These are phyloP conservation scores for Emydocephalus ijimae DNA, from an alignment of 2,113 vertebrate genomes.

Conservation along the genomic window DNA sequence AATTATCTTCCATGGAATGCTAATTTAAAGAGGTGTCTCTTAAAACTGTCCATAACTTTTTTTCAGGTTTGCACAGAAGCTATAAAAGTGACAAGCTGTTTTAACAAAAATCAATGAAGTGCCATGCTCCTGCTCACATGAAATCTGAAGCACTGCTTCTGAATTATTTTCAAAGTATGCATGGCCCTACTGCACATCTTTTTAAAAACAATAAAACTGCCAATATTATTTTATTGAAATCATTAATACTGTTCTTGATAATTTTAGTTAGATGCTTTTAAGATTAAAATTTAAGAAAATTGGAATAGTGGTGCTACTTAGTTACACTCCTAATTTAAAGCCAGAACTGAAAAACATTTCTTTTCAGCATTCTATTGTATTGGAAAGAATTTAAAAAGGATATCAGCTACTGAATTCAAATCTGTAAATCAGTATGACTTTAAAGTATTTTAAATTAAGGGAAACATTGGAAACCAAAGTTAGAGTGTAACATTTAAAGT, in stretches of 20 bases:
- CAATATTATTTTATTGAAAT: not conserved
- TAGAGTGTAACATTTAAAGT: not conserved
- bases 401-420: not conserved
- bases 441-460: conserved; percentile 22
- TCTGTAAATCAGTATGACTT: conserved; percentile 8
- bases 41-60: not conserved
- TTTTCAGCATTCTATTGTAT: not conserved
- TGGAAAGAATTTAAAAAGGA: not conserved
- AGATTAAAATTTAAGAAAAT: not conserved
- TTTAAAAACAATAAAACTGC: not conserved
- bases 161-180: not conserved
- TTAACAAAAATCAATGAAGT: not conserved
- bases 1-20: not conserved
- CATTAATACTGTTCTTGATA: not conserved
- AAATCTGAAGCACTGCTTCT: not conserved
- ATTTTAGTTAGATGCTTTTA: not conserved
- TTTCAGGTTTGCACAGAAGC: not conserved
- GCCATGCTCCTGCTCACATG: not conserved
- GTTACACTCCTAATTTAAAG: conserved; percentile 28
- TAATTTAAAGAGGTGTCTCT: not conserved
- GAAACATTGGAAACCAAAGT: not conserved
- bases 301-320: conserved; percentile 2
- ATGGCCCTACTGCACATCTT: not conserved
- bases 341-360: not conserved
- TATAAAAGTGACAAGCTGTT: not conserved